Evolutionary conservation across 2,888 invertebrate species (phyloP).

Genomic region (Caenorhabditis sp.): DNA sequence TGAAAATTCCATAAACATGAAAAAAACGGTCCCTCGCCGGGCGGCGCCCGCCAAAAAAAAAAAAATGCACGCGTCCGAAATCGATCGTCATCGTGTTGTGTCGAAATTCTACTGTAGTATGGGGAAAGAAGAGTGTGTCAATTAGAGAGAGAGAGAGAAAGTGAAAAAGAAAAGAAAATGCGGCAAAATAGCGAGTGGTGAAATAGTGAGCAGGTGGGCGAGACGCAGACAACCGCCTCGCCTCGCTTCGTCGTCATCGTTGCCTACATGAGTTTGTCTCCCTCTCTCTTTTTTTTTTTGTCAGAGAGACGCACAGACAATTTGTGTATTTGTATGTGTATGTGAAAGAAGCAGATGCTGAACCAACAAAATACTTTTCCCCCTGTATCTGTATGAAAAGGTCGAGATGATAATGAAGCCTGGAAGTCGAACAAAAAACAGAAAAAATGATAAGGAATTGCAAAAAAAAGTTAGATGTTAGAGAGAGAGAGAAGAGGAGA

Average conservation of each 20-base stretch:
- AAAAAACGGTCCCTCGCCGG: too few relatives aligned
- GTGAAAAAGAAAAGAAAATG: neutral
- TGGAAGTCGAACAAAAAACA: too few relatives aligned
- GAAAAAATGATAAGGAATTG: too few relatives aligned
- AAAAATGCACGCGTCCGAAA: neutral
- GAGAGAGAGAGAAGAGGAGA: too few relatives aligned
- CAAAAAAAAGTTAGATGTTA: too few relatives aligned
- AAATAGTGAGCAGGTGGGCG: neutral
- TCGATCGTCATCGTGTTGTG: constrained; percentile 1
- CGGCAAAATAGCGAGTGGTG: neutral
- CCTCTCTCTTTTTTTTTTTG: neutral
- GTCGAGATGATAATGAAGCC: too few relatives aligned
- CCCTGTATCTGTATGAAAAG: too few relatives aligned
- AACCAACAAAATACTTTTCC: too few relatives aligned
- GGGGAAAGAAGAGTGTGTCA: neutral
- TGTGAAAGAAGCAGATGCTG: too few relatives aligned
- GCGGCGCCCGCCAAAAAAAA: neutral
- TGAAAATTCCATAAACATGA: neutral
- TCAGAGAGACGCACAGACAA: neutral
- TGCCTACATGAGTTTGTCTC: neutral
- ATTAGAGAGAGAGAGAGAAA: constrained; percentile 1
- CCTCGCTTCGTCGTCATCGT: neutral
- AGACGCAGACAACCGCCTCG: neutral
- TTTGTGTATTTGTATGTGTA: too few relatives aligned
- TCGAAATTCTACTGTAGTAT: constrained; percentile 3